phyloP scores from a whole-genome alignment of 1,140 invertebrate species.

The Asobara japonica region DNA sequence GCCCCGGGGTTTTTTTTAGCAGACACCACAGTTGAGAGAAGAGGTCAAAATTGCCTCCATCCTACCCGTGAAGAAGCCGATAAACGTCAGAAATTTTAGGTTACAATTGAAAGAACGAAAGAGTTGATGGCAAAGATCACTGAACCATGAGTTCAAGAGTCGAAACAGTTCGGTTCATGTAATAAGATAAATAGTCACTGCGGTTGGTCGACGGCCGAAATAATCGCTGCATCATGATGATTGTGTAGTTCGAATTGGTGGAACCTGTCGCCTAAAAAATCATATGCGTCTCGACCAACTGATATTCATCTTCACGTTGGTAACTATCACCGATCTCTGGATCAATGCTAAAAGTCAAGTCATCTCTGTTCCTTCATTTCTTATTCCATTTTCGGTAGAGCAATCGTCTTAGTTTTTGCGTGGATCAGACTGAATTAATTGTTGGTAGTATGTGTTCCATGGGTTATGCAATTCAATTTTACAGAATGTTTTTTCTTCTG shows the following conservation, averaged over 20 bases:
- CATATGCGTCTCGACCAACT: slow-evolving; percentile 7
- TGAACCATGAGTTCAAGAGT: slow-evolving; percentile 28
- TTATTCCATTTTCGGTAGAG: slow-evolving; percentile 29
- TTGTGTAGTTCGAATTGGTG: slow-evolving; percentile 34
- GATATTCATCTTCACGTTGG: neutral
- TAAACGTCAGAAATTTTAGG: too few species aligned
- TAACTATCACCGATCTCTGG: slow-evolving; percentile 14
- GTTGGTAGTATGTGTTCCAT: too few species aligned
- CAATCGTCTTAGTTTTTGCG: neutral
- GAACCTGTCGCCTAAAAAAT: slow-evolving; percentile 24
- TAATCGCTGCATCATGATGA: slow-evolving; percentile 57
- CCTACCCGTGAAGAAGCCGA: too few species aligned
- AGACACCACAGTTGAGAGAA: too few species aligned
- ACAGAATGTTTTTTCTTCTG: slow-evolving; percentile 53
- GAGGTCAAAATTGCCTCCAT: too few species aligned
- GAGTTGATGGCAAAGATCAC: neutral
- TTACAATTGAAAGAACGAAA: neutral
- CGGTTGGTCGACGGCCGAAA: slow-evolving; percentile 53
- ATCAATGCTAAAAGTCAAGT: neutral
- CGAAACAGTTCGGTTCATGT: slow-evolving; percentile 55
- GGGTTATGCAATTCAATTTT: too few species aligned
- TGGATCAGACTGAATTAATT: slow-evolving; percentile 28
- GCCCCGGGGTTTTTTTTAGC: too few species aligned
- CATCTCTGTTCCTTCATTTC: slow-evolving; percentile 39
- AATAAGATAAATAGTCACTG: slow-evolving; percentile 63